Conservation (phyloP, 2,113 vertebrate species). For the Malurus elegans region DNA sequence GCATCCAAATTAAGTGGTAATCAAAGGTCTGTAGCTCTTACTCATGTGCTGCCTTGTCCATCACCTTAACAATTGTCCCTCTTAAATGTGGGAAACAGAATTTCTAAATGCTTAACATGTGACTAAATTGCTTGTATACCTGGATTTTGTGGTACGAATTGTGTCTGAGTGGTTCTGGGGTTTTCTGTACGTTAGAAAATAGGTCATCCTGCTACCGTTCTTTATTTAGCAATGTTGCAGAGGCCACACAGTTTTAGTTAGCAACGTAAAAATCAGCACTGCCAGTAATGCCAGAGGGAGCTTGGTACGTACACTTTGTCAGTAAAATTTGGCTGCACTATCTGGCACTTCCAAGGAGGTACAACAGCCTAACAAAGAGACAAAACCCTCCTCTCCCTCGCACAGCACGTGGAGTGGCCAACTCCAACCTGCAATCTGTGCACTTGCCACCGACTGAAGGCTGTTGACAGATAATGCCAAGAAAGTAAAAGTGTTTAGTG, state of each 20-base stretch:
- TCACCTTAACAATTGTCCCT: background rate
- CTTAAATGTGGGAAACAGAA: background rate
- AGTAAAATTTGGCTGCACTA: background rate
- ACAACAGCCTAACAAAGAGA: background rate
- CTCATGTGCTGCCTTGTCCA: background rate
- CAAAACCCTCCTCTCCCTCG: background rate
- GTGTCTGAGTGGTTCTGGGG: background rate
- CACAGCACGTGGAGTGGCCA: background rate
- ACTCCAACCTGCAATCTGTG: background rate
- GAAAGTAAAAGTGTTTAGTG: background rate
- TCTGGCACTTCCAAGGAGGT: background rate
- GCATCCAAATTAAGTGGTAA: background rate
- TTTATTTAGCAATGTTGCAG: background rate
- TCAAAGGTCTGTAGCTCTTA: background rate
- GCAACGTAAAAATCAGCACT: background rate
- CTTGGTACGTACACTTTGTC: background rate
- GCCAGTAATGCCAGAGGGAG: background rate
- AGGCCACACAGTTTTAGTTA: background rate
- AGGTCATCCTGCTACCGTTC: background rate
- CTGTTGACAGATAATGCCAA: slow-evolving; percentile 9
- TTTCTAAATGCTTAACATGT: background rate
- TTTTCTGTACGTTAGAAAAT: background rate
- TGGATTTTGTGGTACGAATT: background rate
- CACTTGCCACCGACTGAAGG: background rate
- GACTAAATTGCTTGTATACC: background rate